phyloP scores from a whole-genome alignment of 2,113 vertebrate species.

The Ginglymostoma cirratum region DNA sequence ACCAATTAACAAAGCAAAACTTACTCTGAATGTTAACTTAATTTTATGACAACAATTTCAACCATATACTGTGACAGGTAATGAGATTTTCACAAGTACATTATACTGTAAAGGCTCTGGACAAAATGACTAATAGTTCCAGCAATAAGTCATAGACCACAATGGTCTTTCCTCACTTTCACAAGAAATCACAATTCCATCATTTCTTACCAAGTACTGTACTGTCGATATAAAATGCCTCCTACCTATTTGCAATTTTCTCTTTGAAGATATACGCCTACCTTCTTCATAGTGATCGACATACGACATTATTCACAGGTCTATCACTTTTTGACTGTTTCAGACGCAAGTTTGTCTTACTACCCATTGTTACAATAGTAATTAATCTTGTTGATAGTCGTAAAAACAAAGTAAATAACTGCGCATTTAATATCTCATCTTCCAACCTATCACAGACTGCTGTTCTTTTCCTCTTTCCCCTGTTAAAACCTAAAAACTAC shows the following conservation, averaged over 20 bases:
- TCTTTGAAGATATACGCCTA: constrained; percentile 8
- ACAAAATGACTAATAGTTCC: constrained; percentile 19
- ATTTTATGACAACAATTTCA: background rate
- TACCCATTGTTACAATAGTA: background rate
- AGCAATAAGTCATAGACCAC: background rate
- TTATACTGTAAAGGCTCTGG: background rate
- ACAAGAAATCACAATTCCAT: background rate
- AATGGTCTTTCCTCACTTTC: constrained; percentile 13
- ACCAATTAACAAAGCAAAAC: background rate
- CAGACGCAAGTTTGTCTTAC: background rate
- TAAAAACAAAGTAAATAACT: background rate
- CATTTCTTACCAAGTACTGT: constrained; percentile 2
- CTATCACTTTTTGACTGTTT: background rate
- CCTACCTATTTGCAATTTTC: background rate
- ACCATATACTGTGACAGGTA: background rate
- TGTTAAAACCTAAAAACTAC: background rate
- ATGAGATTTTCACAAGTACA: background rate
- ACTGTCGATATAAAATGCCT: background rate
- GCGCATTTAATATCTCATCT: background rate
- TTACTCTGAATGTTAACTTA: background rate
- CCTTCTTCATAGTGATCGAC: background rate
- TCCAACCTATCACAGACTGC: background rate
- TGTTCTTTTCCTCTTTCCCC: background rate
- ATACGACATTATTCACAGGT: background rate
- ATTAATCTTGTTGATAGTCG: background rate